Evolutionary conservation across 2,797 vertebrate genomes (phyloP).

Genomic region (Coreius guichenoti): DNA sequence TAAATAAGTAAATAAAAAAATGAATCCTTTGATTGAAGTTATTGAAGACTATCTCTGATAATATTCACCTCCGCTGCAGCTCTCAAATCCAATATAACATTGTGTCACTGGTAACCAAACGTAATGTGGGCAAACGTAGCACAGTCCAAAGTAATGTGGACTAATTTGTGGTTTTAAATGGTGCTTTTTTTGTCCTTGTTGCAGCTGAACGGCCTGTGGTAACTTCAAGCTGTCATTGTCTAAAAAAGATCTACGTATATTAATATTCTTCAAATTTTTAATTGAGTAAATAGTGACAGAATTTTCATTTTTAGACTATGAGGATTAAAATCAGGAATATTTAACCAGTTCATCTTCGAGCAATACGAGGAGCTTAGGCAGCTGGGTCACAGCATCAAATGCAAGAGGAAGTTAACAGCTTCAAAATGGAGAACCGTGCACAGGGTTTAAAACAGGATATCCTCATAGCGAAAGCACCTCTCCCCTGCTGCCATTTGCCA

Average conservation of each 20-base stretch:
- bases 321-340: not conserved
- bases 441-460: conserved; percentile 58
- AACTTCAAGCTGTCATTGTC: not conserved
- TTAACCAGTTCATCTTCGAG: not conserved
- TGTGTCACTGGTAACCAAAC: not conserved
- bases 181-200: not conserved
- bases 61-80: not conserved
- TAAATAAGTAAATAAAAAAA: not conserved
- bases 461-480: conserved; percentile 33
- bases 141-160: not conserved
- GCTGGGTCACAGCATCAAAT: conserved; percentile 14
- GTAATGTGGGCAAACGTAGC: not conserved
- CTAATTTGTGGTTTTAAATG: not conserved
- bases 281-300: not conserved
- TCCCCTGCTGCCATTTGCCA: conserved; percentile 7
- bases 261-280: too few relatives aligned
- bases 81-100: not conserved
- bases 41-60: not conserved
- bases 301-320: not conserved
- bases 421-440: conserved; percentile 51
- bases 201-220: not conserved
- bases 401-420: conserved; percentile 54
- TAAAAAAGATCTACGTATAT: not conserved
- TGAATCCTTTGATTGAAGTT: not conserved
- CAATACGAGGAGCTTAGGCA: conserved; percentile 44